Conservation (phyloP, 2,888 invertebrate genomes). For the Microchrysa polita region DNA sequence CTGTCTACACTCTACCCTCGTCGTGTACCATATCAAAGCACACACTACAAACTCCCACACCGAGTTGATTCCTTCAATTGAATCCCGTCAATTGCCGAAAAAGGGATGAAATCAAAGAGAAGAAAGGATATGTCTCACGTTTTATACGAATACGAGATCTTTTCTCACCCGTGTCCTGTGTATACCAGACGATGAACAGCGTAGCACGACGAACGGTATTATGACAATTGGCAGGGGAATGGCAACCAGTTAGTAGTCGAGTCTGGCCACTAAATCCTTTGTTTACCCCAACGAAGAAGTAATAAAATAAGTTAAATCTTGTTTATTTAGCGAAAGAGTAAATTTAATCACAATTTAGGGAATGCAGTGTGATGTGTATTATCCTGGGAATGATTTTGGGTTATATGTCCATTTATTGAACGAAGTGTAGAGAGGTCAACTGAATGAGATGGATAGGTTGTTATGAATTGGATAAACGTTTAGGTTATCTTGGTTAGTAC, state of each 20-base stretch:
- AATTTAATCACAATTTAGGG: constrained; percentile 40
- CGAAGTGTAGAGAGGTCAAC: neutral
- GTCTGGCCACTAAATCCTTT: constrained; percentile 38
- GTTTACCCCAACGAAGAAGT: constrained; percentile 35
- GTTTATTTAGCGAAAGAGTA: constrained; percentile 43
- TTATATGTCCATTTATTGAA: neutral
- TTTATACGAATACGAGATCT: neutral
- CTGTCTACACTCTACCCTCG: no score
- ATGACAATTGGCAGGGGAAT: neutral
- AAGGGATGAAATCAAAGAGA: constrained; percentile 10
- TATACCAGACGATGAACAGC: no score
- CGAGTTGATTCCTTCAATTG: no score
- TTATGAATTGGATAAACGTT: no score
- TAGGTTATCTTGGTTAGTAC: no score
- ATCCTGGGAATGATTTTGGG: constrained; percentile 19
- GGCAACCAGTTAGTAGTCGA: neutral
- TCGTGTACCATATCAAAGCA: no score
- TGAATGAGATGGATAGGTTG: neutral
- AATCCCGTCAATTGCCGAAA: neutral
- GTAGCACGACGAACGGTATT: neutral
- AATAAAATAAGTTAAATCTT: constrained; percentile 43
- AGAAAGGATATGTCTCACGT: constrained; percentile 1
- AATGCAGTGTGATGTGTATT: neutral
- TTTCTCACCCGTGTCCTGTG: neutral
- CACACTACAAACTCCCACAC: no score